Conservation (phyloP, 1,140 invertebrate species). For the Chironomus tepperi region DNA sequence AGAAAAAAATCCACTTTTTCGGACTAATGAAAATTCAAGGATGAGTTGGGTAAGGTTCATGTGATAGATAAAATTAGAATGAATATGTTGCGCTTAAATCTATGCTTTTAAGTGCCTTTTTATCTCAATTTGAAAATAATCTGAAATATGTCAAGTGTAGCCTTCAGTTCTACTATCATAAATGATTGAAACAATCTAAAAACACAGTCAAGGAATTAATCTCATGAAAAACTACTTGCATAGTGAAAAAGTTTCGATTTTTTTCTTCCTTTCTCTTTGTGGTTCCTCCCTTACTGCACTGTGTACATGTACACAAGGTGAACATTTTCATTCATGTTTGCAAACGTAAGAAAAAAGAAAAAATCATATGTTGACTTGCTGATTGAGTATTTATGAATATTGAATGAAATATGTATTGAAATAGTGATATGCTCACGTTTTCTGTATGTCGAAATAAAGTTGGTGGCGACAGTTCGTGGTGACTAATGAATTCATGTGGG, state of each 20-base stretch:
- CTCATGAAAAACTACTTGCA: neutral
- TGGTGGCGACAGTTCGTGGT: too few relatives aligned
- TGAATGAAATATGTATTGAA: too few relatives aligned
- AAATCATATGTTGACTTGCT: neutral
- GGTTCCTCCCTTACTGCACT: constrained; percentile 4
- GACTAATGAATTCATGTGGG: neutral
- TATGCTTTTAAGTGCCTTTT: neutral
- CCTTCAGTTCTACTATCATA: neutral
- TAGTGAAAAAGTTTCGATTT: constrained; percentile 13
- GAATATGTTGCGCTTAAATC: constrained; percentile 1
- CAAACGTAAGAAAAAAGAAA: neutral
- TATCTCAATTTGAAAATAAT: neutral
- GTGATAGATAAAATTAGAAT: neutral
- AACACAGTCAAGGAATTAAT: neutral
- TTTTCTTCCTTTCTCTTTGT: neutral
- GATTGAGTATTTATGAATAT: neutral
- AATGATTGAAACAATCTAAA: neutral
- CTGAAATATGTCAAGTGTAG: neutral
- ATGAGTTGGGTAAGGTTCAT: neutral
- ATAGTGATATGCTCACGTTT: too few relatives aligned
- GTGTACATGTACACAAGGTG: neutral
- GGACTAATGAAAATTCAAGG: neutral
- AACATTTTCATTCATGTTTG: neutral
- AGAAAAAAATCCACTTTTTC: too few relatives aligned
- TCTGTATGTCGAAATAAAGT: too few relatives aligned